Base-by-base conservation (phyloP, 2,113 vertebrate genomes). In the Lophotis ruficrista region DNA sequence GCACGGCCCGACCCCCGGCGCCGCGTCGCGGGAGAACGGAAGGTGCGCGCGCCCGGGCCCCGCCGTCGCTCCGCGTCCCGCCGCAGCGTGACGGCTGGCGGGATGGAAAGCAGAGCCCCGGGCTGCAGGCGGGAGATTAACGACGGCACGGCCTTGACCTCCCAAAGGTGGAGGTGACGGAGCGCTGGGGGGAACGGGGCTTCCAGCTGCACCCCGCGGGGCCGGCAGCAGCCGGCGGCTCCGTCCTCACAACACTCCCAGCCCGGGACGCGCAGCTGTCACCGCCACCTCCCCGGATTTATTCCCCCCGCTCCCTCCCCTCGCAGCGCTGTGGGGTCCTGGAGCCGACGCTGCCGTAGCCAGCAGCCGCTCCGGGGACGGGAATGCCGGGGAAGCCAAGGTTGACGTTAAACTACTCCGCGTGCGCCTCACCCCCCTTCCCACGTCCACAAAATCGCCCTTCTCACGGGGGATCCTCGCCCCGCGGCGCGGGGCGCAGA, bases 101-200 rank as follows among this genome's bases (percentile, higher is more conserved):
- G 94, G 96, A 97, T 96, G 91, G 97, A 97, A 97, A 97, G 87
- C 88, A 97, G 95, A 94, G 95, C 92, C 95, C 95, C 28, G 35
- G 96, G 96, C 91, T 92, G 94, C 70, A 93, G 94, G 97, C 70
- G 58, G 90, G 31, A 97, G 96, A 97, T 97, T 97, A 97, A 97
- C 97, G 96, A 97, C 68, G 89, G 96, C 93, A 93, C 24, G 91
- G 96, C 96, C 97, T 97, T 97, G 96, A 97, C 97, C 97, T 96
- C 94, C 93, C 33, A 95, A 89, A 97, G 94, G 96, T 96, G 96
- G 96, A 97, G 96, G 96, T 96, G 96, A 97, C 69, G 88, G 80
- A 97, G 96, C 91, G 90, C 96, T 96, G 92, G 72, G 95, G 96
- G 90, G 93, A 95, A 96, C 82, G 27, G 76, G 82, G 94, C 96